Evolutionary conservation across 2,888 invertebrate genomes (phyloP), one percentile per base, ranked within the genome.

Genomic region (Apoda limacodes): DNA sequence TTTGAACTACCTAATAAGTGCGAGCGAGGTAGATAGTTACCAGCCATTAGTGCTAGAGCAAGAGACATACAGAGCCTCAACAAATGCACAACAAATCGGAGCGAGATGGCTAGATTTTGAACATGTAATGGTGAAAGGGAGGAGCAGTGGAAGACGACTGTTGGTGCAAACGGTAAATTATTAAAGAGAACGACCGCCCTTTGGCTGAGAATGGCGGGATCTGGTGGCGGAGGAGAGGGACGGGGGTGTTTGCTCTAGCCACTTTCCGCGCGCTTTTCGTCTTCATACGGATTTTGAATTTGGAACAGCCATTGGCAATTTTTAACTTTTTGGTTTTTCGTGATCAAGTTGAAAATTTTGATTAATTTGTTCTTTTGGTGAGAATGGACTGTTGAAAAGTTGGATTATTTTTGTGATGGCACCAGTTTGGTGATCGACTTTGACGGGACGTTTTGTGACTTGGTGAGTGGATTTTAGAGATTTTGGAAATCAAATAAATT

Each of bases 91-190:
- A 34, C 44, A 38, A 22, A 35, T 14, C 20, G 28, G 48, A 60
- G 35, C 28, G 49, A 46, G 59, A 63, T 27, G 34, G 55, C 37
- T 42, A 30, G 43, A 55, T 48, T 42, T 51, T 48, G 45, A 42
- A 37, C 37, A 45, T 37, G 40, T 37, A 44, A 27, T 36, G 31
- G 39, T 29, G 50, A 52, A 50, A 62, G 56, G 62, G 64, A 62
- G 60, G 66, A 55, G 66, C 56, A 54, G 46, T 49, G 51, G 46
- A 40, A 33, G 34, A 37, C 45, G 43, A 55, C 62, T 52, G 66
- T 67, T 69, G 43, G 45, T 71, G 60, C n/a, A n/a, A n/a, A n/a
- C n/a, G n/a, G n/a, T n/a, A n/a, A 69, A 76, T 75, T 69, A 78
- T 78, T 72, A 57, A 75, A 65, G 57, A 53, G 42, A 41, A 43